Base-by-base conservation (phyloP, 2,888 invertebrate species). In the Homarus gammarus region DNA sequence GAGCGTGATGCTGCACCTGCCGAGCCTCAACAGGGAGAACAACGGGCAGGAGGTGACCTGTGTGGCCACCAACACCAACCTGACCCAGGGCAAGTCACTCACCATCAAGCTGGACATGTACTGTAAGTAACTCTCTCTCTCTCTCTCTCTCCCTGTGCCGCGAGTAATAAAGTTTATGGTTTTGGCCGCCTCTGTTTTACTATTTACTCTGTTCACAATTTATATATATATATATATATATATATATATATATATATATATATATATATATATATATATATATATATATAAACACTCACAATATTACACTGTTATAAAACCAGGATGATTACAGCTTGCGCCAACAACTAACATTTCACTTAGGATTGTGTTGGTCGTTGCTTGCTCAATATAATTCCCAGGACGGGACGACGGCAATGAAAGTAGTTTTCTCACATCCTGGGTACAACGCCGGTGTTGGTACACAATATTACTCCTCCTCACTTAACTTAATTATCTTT, bases 41-140 rank as follows among this genome's bases (percentile, higher is more conserved):
- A 95, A 96, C 79, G 95, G 96, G 92, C 95, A 96, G 2, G 95
- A 95, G 6, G 96, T 96, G 93, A 96, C 96, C 15, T 97, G 97
- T 93, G 95, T 96, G 92, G 96, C 96, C 12, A 96, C 96, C 93
- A 96, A 96, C 93, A 96, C 96, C 81, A 95, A 95, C 83, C 94
- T 96, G 91, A 96, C 96, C 38, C 95, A 95, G 12, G 96, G 96
- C 0, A 94, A 96, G 90, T 95, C 96, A 64, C 95, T 96, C 86
- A 95, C 95, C 90, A 95, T 96, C 88, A 96, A 96, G 92, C 95
- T 96, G 92, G 96, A 96, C 93, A 95, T 97, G 94, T 88, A 90
- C 72, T 64, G 91, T 91, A 72, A 91, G 91, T 91, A 87, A 40
- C 44, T 38, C n/a, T 5, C n/a, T n/a, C n/a, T n/a, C n/a, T n/a